Evolutionary conservation across 2,888 invertebrate species (phyloP), one percentile per base, ranked within the genome.

Genomic region (Furcula furcula): DNA sequence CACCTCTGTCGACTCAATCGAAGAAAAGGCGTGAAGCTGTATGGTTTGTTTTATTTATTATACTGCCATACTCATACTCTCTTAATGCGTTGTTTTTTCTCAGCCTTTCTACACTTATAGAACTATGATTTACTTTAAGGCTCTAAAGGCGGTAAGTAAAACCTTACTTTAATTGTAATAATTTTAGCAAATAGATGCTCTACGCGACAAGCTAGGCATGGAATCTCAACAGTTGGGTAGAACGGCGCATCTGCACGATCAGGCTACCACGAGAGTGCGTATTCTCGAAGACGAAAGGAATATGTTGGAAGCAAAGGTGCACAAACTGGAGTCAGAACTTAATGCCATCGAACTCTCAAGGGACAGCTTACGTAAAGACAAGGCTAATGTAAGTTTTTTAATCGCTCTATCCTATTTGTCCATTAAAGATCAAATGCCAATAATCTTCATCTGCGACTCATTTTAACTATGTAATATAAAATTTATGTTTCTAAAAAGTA

Each of bases 311-410:
- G 90, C 92, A 29, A 92, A 94, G 41, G 84, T 97, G 35, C 93
- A 95, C 61, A 95, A 95, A 64, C 86, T 93, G 9, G 96, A 97
- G 60, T 91, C 93, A 0, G 97, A 97, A 67, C 89, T 97, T 16
- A 93, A 92, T 36, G 90, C 94, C 0, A 90, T 91, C 20, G 95
- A 95, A 65, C 81, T 94, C 3, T 89, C 94, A 6, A 90, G 93
- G 51, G 95, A 96, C 52, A 92, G 91, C 19, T 80, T 95, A 20
- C 91, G 93, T 39, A 91, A 93, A 55, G 95, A 96, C 67, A 96
- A 95, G 73, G 91, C 92, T 50, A 93, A 93, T 62, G 95, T 95
- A 72, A 89, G 91, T 71, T 41, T 28, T 0, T 15, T 13, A 7
- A n/a, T 13, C 16, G 9, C 9, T 19, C 12, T 7, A 29, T 27